Conservation (phyloP, 2,113 vertebrate genomes). For the Vulpes vulpes region DNA sequence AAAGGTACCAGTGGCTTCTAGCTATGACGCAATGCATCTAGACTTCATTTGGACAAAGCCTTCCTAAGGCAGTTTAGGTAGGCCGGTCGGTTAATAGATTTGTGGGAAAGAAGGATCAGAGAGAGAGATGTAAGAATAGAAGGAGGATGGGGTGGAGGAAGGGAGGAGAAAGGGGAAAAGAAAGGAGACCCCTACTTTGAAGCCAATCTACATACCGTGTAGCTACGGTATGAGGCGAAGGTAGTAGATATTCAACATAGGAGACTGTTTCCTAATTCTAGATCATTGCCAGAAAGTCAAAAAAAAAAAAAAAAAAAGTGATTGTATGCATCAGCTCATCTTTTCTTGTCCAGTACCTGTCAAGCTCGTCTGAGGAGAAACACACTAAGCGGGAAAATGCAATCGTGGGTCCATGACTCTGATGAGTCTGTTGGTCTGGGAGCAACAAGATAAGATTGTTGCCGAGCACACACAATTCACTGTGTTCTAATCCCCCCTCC, state of each 20-base stretch:
- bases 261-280: neutral
- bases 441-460: neutral
- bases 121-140: neutral
- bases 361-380: neutral
- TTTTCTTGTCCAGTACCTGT: neutral
- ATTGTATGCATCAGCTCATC: neutral
- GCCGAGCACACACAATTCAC: neutral
- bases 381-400: neutral
- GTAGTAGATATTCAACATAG: neutral
- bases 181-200: neutral
- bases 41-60: neutral
- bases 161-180: neutral
- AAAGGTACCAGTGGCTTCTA: neutral
- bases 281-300: neutral
- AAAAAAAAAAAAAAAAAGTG: neutral
- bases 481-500: neutral
- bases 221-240: neutral
- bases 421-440: neutral
- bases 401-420: neutral
- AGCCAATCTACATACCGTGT: neutral
- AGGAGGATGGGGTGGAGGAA: neutral
- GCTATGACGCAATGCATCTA: neutral
- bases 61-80: neutral
- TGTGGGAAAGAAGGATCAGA: neutral
- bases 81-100: neutral